Conservation (phyloP, 2,797 vertebrate genomes). For the Dicrostonyx torquatus region DNA sequence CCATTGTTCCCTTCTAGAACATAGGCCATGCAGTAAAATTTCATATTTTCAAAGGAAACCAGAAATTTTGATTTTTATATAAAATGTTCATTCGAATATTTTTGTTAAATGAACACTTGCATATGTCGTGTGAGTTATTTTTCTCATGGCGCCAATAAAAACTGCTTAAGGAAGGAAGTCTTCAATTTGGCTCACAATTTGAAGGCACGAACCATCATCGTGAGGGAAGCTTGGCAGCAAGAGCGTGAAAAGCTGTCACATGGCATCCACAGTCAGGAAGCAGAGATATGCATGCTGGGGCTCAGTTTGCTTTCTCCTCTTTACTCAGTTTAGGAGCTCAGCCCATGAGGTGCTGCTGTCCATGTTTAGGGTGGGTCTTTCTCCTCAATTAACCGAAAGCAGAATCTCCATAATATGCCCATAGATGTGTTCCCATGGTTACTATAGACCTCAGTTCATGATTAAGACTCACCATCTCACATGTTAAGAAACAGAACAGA, state of each 20-base stretch:
- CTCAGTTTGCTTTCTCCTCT: neutral
- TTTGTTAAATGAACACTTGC: constrained; percentile 29
- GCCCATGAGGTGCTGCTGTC: neutral
- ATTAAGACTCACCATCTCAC: neutral
- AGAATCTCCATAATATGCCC: neutral
- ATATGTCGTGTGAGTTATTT: neutral
- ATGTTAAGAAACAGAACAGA: neutral
- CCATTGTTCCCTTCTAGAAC: neutral
- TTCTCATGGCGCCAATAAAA: neutral
- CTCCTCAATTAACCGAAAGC: neutral
- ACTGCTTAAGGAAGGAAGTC: too few species aligned
- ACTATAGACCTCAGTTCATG: neutral
- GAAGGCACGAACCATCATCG: neutral
- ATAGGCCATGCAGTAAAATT: neutral
- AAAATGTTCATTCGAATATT: neutral
- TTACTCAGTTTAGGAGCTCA: neutral
- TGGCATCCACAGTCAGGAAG: neutral
- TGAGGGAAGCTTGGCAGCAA: neutral
- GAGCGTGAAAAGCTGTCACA: too few species aligned
- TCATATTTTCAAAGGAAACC: constrained; percentile 35
- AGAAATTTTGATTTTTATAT: neutral
- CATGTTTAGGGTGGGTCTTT: neutral
- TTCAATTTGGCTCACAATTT: neutral
- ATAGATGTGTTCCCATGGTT: neutral
- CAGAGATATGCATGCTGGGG: too few species aligned